Base-by-base conservation (phyloP, 2,888 invertebrate genomes). In the Clusia tigrina region DNA sequence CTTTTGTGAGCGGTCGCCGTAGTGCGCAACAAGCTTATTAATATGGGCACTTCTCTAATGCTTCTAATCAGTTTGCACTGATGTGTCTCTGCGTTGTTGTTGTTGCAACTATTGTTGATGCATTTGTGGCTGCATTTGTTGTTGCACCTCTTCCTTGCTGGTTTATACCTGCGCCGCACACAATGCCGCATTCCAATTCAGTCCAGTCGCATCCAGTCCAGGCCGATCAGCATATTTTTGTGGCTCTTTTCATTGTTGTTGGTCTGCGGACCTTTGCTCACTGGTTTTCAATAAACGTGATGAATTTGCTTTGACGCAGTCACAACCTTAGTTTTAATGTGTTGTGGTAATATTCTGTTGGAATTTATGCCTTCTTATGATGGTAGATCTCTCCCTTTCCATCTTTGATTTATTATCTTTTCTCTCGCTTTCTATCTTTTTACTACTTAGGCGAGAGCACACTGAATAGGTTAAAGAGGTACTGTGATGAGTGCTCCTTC, bases 1-100 rank as follows among this genome's bases (percentile, higher is more conserved):
- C 38, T 61, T 26, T 24, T 37, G 24, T 60, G 18, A 23, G 48
- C 64, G 69, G 72, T 72, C 75, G 77, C 73, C 76, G 73, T 76
- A 75, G 71, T 72, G 69, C 70, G 73, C 73, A 76, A 75, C 54
- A 26, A 54, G 25, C 26, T 54, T 52, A 52, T 52, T 26, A n/a
- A 26, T 32, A 54, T 18, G 54, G 54, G 25, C 32, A 25, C 25
- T 9, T 37, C 18, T 56, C 2, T 15, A 12, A 10, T 22, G 17
- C 15, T 37, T 56, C 55, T 56, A 56, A 56, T 56, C 55, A 56
- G 55, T 56, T 6, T 37, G 20, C 24, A 38, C 25, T 18, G 23
- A n/a, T n/a, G n/a, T n/a, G n/a, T n/a, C n/a, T n/a, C n/a, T n/a
- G 38, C 22, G 55, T 18, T 54, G 25, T 24, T 54, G 18, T 15